Evolutionary conservation across 2,113 vertebrate genomes (phyloP), one percentile per base, ranked within the genome.

Genomic region (Phocoena phocoena): DNA sequence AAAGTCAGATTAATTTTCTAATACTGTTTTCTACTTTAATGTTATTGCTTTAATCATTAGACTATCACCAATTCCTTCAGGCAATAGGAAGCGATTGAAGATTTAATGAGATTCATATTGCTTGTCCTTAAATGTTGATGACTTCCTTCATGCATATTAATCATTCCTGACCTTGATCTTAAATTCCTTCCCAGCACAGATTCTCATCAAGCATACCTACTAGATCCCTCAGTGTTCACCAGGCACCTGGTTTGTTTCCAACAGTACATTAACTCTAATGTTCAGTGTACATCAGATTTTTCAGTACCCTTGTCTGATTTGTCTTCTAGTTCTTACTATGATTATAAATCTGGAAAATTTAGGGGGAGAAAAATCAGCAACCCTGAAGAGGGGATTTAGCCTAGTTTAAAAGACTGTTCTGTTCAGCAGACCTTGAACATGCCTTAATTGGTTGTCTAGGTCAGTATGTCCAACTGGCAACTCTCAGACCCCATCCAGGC

Each of bases 121-220:
- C 95, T 89, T 96, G 82, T 96, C 82, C 87, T 96, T 93, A 96
- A 95, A 97, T 95, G 96, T 96, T 97, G 96, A 98, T 98, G 97
- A 98, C 97, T 98, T 98, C 97, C 96, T 98, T 93, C 84, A 92
- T 98, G 93, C 95, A 97, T 97, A 98, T 98, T 97, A 97, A 97
- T 97, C 96, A 96, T 76, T 94, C 93, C 90, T 97, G 96, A 98
- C 96, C 97, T 97, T 97, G 95, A 97, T 95, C 96, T 97, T 95
- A 88, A 97, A 88, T 98, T 98, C 96, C 94, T 98, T 94, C 93
- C 91, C 73, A 67, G 68, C 81, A 79, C 73, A 87, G 82, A 96
- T 86, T 91, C 89, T 97, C 95, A 96, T 97, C 44, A 93, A 90
- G 41, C 60, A 6, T 87, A 84, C 70, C 86, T 93, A 85, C 92